Evolutionary conservation across 2,797 vertebrate species (phyloP), one percentile per base, ranked within the genome.

Genomic region (Botia almorhae): DNA sequence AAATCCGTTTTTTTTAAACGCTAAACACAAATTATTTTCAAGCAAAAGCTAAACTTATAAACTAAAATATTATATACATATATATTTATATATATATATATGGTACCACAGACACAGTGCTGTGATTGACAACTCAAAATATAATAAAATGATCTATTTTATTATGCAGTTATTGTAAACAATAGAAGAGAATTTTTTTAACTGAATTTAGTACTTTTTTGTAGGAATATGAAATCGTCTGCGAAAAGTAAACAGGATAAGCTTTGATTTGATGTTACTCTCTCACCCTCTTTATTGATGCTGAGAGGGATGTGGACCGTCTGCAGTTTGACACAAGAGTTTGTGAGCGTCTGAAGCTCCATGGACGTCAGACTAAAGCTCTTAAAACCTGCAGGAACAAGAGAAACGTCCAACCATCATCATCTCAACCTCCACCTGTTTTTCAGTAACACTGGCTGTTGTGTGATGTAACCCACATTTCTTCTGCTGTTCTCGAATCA

Each of bases 311-410:
- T 96, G 89, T 95, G 98, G 55, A 99, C 98, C 0, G 97, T 99
- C 90, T 99, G 98, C 33, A 99, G 95, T 87, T 99, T 99, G 87
- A 99, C 93, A 53, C 98, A 99, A 0, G 98, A 98, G 87, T 94
- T 99, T 83, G 97, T 99, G 90, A 99, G 91, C 96, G 98, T 98
- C 82, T 99, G 98, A 83, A 99, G 94, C 90, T 99, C 98, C 94
- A 99, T 92, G 0, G 98, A 99, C 0, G 96, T 96, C 86, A 99
- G 90, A 0, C 96, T 96, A 85, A 97, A 96, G 23, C 96, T 97
- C 92, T 96, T 98, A 82, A 97, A 94, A 91, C 97, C 98, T 99
- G 83, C 0, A 69, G 8, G 4, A 55, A 70, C 23, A 21, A 87
- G 13, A 74, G 29, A 10, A 67, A 1, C 11, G 7, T 76, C 36